Conservation (phyloP, 2,113 vertebrate genomes). For the Actenoides hombroni region DNA sequence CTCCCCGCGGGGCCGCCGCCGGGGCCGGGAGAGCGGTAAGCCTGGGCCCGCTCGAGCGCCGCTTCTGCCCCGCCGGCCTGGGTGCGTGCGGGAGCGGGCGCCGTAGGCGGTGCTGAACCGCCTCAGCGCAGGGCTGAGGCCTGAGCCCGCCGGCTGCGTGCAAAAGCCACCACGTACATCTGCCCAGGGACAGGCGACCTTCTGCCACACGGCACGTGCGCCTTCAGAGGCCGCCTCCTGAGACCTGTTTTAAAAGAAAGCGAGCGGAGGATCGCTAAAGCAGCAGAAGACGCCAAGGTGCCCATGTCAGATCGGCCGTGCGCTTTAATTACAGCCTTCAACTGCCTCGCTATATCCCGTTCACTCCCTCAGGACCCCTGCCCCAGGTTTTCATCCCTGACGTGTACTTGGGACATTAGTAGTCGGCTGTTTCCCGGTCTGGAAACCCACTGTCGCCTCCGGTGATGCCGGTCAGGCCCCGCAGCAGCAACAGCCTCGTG, state of each 20-base stretch:
- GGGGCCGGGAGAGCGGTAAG: not conserved
- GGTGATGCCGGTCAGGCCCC: too few relatives aligned
- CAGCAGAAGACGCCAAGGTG: too few relatives aligned
- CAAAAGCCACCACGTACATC: accelerated
- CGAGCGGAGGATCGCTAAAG: not conserved
- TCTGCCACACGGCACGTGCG: accelerated
- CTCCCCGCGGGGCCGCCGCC: too few relatives aligned
- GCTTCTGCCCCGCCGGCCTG: accelerated
- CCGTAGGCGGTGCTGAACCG: not conserved
- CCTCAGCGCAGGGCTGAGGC: accelerated
- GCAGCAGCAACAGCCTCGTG: not conserved
- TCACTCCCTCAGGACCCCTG: accelerated
- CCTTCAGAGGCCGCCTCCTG: accelerated
- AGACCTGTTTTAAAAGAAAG: not conserved
- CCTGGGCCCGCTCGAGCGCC: not conserved
- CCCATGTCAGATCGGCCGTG: accelerated
- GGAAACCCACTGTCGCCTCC: not conserved
- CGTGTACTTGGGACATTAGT: accelerated
- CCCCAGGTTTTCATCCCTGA: too few relatives aligned
- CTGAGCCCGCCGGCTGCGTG: accelerated
- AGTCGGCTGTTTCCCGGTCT: too few relatives aligned
- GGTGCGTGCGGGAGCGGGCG: not conserved
- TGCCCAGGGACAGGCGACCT: accelerated
- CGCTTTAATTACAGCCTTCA: not conserved
- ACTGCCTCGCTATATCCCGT: accelerated